Base-by-base conservation (phyloP, 2,888 invertebrate species). In the Liposcelis brunnea region DNA sequence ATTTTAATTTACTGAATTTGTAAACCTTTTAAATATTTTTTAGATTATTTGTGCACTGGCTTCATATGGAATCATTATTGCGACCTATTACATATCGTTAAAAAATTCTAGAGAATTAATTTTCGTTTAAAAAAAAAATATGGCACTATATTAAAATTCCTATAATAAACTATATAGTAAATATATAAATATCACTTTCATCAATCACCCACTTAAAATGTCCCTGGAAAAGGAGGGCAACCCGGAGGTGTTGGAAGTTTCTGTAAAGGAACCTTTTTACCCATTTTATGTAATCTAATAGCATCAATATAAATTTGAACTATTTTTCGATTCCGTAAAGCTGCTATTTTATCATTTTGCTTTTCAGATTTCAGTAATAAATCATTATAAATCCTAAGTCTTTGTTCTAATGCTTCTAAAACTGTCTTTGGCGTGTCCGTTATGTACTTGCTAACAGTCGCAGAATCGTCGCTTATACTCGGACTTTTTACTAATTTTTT, bases 261-360 rank as follows among this genome's bases (percentile, higher is more conserved):
- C 16, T 40, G 15, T 16, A 40, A 40, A 5, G 40, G 40, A 19
- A 40, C 40, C 12, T 19, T 40, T 10, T 21, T 40, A 6, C 40
- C 40, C 21, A 16, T 14, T 40, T 40, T 16, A 40, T 40, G 40
- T 40, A 40, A 40, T 6, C 40, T 14, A 40, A 40, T 40, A 6
- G 40, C 40, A 19, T 40, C 21, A 15, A 19, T 8, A 19, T 40
- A 40, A 18, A 40, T 19, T 40, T 21, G 15, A 40, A 40, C 40
- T 6, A 40, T 40, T 12, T 40, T 21, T 18, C 16, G 6, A 40
- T 19, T 40, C 6, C 19, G 3, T 19, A 40, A 19, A 14, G 10
- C 40, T 19, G 19, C 6, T 19, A 18, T 40, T 26, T 26, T 26
- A 26, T 26, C 26, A 26, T 26, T 26, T 8, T 6, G 26, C 26